phyloP scores from a whole-genome alignment of 92 coral and sea anemone genomes.

The Montipora capitata region DNA sequence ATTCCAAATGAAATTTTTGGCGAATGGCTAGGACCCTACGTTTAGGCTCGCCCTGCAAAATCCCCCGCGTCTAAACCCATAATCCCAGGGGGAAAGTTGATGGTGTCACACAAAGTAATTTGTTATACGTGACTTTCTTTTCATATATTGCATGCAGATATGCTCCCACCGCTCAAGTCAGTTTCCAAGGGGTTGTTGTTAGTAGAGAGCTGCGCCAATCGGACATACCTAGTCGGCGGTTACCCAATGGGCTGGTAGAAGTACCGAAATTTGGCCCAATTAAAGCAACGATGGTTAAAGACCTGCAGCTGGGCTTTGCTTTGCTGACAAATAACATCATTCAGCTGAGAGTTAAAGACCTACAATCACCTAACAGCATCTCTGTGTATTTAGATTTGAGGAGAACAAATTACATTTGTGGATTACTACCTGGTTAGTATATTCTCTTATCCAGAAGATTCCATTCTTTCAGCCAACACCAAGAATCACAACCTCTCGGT shows the following conservation, averaged over 20 bases:
- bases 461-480: too few relatives aligned
- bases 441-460: too few relatives aligned
- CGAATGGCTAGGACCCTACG: too few relatives aligned
- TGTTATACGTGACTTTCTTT: background rate
- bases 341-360: constrained; percentile 83
- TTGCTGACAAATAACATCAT: constrained; percentile 79
- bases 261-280: constrained; percentile 86
- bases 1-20: too few relatives aligned
- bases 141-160: background rate
- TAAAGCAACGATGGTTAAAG: constrained; percentile 49
- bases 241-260: constrained; percentile 74
- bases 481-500: too few relatives aligned
- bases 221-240: constrained; percentile 74
- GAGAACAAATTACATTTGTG: constrained; percentile 71
- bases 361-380: constrained; percentile 81
- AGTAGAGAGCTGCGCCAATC: constrained; percentile 89
- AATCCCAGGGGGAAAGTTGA: too few relatives aligned
- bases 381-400: constrained; percentile 91
- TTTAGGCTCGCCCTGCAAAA: too few relatives aligned
- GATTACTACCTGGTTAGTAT: constrained; percentile 87
- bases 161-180: constrained; percentile 57
- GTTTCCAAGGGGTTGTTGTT: constrained; percentile 84
- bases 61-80: too few relatives aligned
- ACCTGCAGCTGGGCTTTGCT: constrained; percentile 81
- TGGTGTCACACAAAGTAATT: too few relatives aligned